Conservation (phyloP, 1,140 invertebrate species). For the Panagrolaimus sp. region DNA sequence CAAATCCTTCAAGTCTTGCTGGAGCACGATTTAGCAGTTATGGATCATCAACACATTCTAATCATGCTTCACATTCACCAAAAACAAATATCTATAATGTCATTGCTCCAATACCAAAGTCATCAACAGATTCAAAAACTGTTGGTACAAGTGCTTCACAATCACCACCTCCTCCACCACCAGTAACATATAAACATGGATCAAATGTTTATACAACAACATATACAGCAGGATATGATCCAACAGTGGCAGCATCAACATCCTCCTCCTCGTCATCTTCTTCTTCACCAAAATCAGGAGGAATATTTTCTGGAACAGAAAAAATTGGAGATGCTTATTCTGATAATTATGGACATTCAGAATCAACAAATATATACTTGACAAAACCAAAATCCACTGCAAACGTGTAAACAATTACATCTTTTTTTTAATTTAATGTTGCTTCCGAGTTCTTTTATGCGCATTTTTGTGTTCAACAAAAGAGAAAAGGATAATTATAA, state of each 20-base stretch:
- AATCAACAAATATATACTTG: neutral
- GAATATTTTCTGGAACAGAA: neutral
- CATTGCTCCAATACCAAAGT: neutral
- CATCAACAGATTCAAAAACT: neutral
- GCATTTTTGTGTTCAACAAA: too few species aligned
- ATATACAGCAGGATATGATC: neutral
- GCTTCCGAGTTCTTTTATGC: too few species aligned
- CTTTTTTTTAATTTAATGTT: too few species aligned
- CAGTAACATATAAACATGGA: neutral
- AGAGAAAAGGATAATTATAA: too few species aligned
- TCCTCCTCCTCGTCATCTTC: too few species aligned
- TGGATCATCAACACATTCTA: neutral
- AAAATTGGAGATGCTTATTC: slow-evolving; percentile 2
- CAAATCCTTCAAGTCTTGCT: too few species aligned
- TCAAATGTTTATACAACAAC: neutral
- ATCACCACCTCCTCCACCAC: neutral
- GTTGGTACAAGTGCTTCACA: neutral
- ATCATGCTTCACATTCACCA: neutral
- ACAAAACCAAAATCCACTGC: neutral
- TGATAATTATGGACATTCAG: slow-evolving; percentile 4
- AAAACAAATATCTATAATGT: slow-evolving; percentile 6
- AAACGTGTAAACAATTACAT: neutral
- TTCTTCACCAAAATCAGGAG: neutral
- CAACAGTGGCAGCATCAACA: too few species aligned
- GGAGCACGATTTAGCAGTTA: slow-evolving; percentile 2